Evolutionary conservation across 2,113 vertebrate species (phyloP), one percentile per base, ranked within the genome.

Genomic region (Ifrita kowaldi): DNA sequence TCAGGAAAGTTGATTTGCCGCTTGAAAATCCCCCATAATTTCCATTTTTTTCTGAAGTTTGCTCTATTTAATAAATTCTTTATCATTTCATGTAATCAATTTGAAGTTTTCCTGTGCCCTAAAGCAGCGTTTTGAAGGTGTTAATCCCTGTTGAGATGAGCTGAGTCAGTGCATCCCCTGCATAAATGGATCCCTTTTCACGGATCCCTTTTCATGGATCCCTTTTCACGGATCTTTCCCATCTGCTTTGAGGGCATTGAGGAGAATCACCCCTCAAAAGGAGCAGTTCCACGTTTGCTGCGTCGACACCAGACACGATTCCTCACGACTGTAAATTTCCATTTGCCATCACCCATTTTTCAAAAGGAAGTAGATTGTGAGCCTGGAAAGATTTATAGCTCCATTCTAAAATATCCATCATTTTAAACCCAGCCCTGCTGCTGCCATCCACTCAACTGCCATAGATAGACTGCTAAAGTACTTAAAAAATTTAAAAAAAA

Each of bases 391-490:
- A 97, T 97, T 95, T 96, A 96, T 89, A 23, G 69, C n/a, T 93
- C 60, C 76, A 55, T 82, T 95, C 92, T 73, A 90, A 94, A 95
- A 87, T 89, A 97, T 96, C 92, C 87, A 96, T 97, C 90, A 96
- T 95, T 76, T 92, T 35, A 90, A 96, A 94, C 14, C 4, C 88
- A 63, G 88, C 42, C 5, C 84, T 85, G 70, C 84, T 65, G 76
- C 94, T 90, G 67, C 35, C 82, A 92, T 90, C 56, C 93, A 71
- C 90, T 33, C 35, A 60, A 10, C 80, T 64, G 86, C 96, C 86
- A 44, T n/a, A 71, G 95, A 94, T 94, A 79, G 88, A 41, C 93
- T 96, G 96, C 88, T 90, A 95, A 97, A 96, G 93, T 96, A 96
- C 95, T 96, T 96, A 65, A 49, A 83, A 50, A 83, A 33, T 26